Evolutionary conservation across 2,113 vertebrate genomes (phyloP), one percentile per base, ranked within the genome.

Genomic region (Gymnogyps californianus): DNA sequence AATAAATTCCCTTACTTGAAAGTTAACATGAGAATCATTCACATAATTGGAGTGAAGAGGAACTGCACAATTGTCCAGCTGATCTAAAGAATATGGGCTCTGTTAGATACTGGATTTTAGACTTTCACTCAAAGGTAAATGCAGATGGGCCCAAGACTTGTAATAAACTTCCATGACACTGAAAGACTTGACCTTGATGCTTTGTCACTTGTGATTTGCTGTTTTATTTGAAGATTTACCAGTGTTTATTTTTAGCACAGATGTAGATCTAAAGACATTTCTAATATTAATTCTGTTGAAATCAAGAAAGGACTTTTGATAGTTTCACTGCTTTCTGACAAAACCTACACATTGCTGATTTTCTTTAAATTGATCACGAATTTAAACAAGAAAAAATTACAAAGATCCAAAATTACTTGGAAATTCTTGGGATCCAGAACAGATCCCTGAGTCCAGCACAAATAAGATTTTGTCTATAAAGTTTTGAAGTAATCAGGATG

Each of bases 1-100:
- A 95, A 93, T 65, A 83, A 85, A 85, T 89, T 69, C 62, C 40
- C 74, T 77, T 62, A 77, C 77, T 92, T 96, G 77, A 89, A 96
- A 87, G 69, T 57, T 91, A 95, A 54, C 25, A 54, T 19, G 36
- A 92, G 81, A 94, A 83, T 79, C 25, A 66, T 58, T 88, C 90
- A 72, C 44, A 32, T 77, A 90, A 77, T 13, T 10, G 1, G 25
- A 92, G 42, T 42, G 28, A 78, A 93, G 51, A 70, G 54, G 40
- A 91, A 69, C 25, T 51, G 54, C 0, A 0, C 28, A 76, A 70
- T 72, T 66, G 49, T 65, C 66, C 58, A 58, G 62, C 40, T 87
- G 74, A 67, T 89, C 16, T 69, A 55, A 91, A 91, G 65, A 79
- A 79, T 83, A 29, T 0, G 0, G 26, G 6, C 40, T 92, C 49